These are phyloP conservation scores for Oceanites oceanicus DNA, from an alignment of 2,113 vertebrate genomes.

Conservation along the genomic window DNA sequence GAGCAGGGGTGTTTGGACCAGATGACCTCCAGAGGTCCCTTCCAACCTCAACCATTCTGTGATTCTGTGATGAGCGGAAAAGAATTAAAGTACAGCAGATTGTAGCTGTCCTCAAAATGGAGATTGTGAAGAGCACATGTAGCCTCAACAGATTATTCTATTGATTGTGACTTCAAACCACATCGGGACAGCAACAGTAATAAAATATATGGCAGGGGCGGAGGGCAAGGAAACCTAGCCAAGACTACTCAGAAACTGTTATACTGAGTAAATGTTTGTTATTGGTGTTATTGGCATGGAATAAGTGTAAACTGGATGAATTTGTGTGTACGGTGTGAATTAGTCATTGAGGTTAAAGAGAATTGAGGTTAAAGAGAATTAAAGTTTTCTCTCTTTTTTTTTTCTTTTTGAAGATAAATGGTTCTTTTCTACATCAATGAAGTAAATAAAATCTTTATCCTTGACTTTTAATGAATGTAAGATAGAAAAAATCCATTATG, in stretches of 20 bases:
- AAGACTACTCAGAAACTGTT: background rate
- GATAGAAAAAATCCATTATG: background rate
- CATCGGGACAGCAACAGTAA: background rate
- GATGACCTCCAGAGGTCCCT: background rate
- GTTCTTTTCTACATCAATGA: background rate
- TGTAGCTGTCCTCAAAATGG: background rate
- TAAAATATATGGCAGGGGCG: rapidly evolving
- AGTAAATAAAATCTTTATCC: background rate
- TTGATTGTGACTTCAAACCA: background rate
- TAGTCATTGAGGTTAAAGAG: background rate
- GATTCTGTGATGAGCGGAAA: background rate
- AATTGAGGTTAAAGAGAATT: background rate
- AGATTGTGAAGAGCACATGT: background rate
- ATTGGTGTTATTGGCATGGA: background rate
- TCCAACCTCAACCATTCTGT: background rate
- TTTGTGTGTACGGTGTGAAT: background rate
- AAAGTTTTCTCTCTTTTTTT: background rate
- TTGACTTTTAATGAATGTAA: background rate
- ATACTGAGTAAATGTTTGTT: background rate
- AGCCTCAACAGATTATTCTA: background rate
- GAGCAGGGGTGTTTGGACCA: rapidly evolving
- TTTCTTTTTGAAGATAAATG: background rate
- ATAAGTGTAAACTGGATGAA: background rate
- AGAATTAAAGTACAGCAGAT: background rate
- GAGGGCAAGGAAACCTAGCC: background rate